A percentile compares a stretch with the other conserved stretches of the same genome.
Evolutionary conservation across 2,888 invertebrate species (phyloP).

Genomic region (Tuta absoluta): DNA sequence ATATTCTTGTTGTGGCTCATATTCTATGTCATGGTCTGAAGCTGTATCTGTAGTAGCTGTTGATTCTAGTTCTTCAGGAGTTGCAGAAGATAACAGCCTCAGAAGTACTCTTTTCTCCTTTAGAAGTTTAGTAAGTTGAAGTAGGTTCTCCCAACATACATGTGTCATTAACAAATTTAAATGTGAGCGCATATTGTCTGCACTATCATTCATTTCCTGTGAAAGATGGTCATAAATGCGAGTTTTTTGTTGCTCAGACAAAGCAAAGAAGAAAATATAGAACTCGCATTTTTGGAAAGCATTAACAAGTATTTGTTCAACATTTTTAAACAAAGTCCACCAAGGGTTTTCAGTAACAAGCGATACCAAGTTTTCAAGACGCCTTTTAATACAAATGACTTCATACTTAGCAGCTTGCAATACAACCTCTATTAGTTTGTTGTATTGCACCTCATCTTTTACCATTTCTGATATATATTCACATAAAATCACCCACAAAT

Average conservation of each 20-base stretch:
- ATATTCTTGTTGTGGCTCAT: background rate
- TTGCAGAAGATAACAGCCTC: background rate
- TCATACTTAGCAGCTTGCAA: background rate
- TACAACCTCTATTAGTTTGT: background rate
- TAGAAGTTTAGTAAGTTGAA: background rate
- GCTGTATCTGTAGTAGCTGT: background rate
- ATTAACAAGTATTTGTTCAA: background rate
- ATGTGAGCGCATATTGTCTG: background rate
- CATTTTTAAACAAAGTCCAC: background rate
- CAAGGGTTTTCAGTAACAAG: conserved; percentile 8
- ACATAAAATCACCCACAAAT: conserved; percentile 1
- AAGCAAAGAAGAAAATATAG: background rate
- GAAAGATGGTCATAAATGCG: background rate
- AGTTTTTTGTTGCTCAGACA: conserved; percentile 2
- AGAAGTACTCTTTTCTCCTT: background rate
- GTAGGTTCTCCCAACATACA: background rate
- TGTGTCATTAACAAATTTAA: conserved; percentile 10
- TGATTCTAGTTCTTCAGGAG: background rate
- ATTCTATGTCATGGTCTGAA: background rate
- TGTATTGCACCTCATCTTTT: background rate
- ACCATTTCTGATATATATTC: background rate
- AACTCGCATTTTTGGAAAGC: conserved; percentile 3
- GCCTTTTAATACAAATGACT: background rate
- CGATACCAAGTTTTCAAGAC: background rate
- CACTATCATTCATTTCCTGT: background rate